Percentiles rank a stretch among this genome's conserved stretches.
Evolutionary conservation across 30 jellyfish, hydroid and myxozoan species (phyloP).

Genomic region (Calvadosia cruxmelitensis): DNA sequence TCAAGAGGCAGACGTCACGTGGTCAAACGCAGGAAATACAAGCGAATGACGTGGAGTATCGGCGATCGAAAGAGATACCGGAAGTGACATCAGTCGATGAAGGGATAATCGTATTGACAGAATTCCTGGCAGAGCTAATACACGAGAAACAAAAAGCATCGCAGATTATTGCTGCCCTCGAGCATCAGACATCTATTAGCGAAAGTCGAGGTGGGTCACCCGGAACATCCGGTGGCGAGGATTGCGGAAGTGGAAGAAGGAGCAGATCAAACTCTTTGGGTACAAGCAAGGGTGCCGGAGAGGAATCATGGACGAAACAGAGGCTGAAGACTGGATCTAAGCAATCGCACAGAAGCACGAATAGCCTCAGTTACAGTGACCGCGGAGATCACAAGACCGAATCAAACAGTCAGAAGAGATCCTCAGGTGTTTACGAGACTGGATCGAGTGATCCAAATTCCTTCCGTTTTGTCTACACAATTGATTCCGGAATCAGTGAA

Average conservation of each 20-base stretch:
- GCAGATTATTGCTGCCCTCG: neutral
- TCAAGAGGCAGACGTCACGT: neutral
- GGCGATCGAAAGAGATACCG: neutral
- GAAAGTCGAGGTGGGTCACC: neutral
- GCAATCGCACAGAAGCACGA: neutral
- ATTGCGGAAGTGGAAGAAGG: neutral
- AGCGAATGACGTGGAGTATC: neutral
- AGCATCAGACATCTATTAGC: neutral
- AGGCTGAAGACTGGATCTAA: neutral
- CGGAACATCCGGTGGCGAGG: neutral
- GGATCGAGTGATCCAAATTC: conserved; percentile 21
- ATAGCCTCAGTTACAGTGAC: neutral
- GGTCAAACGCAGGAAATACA: neutral
- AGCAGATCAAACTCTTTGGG: neutral
- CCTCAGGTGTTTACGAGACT: neutral
- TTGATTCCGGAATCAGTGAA: conserved; percentile 49
- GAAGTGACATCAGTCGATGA: conserved; percentile 24
- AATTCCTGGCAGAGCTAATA: conserved; percentile 25
- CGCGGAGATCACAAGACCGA: neutral
- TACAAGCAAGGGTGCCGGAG: neutral
- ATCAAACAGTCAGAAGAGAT: neutral
- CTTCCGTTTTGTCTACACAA: conserved; percentile 47
- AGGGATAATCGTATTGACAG: conserved; percentile 37
- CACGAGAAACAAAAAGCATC: neutral
- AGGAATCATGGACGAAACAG: neutral